Evolutionary conservation across 2,797 vertebrate species (phyloP).

Genomic region (Chaunax sp.): DNA sequence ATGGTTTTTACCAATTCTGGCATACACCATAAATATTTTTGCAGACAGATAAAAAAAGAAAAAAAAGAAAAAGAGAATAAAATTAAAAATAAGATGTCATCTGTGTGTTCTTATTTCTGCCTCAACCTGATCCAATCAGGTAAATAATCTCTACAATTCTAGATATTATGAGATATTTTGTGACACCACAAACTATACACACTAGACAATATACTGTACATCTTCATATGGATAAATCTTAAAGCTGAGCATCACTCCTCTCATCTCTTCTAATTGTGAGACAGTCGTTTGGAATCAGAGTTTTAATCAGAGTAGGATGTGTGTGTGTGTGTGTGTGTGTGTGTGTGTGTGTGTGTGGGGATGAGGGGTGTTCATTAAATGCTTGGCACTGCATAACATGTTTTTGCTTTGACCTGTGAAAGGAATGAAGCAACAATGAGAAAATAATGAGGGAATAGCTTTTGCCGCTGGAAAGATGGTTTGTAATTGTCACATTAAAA

Average conservation of each 20-base stretch:
- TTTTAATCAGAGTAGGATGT: neutral
- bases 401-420: constrained; percentile 23
- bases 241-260: neutral
- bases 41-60: too few species aligned
- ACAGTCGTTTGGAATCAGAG: constrained; percentile 7
- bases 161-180: neutral
- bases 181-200: neutral
- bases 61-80: too few species aligned
- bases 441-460: constrained; percentile 26
- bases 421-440: constrained; percentile 26
- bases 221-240: constrained; percentile 9
- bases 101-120: neutral
- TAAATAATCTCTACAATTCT: neutral
- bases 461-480: constrained; percentile 22
- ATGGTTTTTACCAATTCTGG: too few species aligned
- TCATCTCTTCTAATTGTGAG: neutral
- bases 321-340: neutral
- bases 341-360: too few species aligned
- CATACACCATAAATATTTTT: too few species aligned
- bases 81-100: too few species aligned
- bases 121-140: constrained; percentile 1
- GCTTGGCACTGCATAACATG: constrained; percentile 23
- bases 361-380: constrained; percentile 11
- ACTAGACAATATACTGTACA: neutral
- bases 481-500: constrained; percentile 56